Percentiles rank a stretch among this genome's conserved stretches.
These are phyloP conservation scores for Peromyscus melanophrys DNA, from an alignment of 2,797 vertebrate genomes.

Conservation along the genomic window DNA sequence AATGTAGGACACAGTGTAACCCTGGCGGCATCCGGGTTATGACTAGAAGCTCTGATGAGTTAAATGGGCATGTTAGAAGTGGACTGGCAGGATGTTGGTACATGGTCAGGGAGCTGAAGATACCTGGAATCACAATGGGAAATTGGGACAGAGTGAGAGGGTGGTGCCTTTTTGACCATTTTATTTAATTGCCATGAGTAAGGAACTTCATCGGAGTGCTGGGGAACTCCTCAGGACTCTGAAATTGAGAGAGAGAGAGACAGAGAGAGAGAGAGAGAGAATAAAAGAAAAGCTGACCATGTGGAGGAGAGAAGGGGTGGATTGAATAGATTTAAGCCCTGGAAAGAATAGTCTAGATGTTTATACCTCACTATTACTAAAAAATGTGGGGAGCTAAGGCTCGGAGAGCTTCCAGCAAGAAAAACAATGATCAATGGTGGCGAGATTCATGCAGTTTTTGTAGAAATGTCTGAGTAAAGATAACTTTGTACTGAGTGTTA, in stretches of 20 bases:
- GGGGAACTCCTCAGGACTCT: conserved; percentile 33
- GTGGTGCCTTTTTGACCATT: background rate
- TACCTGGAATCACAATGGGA: conserved; percentile 32
- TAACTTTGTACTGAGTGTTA: conserved; percentile 26
- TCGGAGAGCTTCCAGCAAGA: conserved; percentile 28
- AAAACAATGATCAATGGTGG: background rate
- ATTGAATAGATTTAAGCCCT: conserved; percentile 31
- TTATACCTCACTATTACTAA: background rate
- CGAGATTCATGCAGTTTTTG: conserved; percentile 13
- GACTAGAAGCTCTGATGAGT: conserved; percentile 32
- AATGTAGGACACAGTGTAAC: background rate
- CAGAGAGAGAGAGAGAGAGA: too few relatives aligned
- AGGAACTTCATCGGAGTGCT: conserved; percentile 20
- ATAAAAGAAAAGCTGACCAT: background rate
- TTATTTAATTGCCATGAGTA: conserved; percentile 43
- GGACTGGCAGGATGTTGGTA: conserved; percentile 9
- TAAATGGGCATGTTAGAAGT: conserved; percentile 7
- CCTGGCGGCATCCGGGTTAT: background rate
- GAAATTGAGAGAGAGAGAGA: background rate
- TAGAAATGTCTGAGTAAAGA: background rate
- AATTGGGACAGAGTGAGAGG: conserved; percentile 41
- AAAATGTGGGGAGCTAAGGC: background rate
- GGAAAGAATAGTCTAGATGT: background rate
- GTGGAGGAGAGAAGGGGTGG: background rate
- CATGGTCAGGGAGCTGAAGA: conserved; percentile 56